A percentile compares a stretch with the other conserved stretches of the same genome.
Conservation (phyloP, 2,797 vertebrate genomes). For the Urocyon cinereoargenteus region DNA sequence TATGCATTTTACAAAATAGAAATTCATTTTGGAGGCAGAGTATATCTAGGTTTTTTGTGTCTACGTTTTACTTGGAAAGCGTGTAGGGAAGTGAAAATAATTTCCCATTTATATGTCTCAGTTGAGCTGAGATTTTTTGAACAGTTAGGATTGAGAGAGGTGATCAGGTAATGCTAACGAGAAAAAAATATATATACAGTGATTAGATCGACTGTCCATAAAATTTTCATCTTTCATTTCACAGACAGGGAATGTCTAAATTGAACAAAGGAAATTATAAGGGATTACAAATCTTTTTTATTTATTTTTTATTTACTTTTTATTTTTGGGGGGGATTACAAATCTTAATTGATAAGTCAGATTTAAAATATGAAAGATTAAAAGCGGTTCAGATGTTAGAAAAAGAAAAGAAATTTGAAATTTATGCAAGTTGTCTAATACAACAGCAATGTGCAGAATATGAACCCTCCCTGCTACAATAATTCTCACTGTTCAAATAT, state of each 20-base stretch:
- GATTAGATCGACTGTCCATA: slow-evolving; percentile 1
- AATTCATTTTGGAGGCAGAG: background rate
- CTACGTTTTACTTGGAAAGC: slow-evolving; percentile 58
- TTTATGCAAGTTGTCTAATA: slow-evolving; percentile 87
- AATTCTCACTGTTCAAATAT: slow-evolving; percentile 88
- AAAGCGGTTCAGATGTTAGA: slow-evolving; percentile 57
- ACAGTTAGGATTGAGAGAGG: slow-evolving; percentile 7
- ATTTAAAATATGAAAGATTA: slow-evolving; percentile 67
- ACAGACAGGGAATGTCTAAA: slow-evolving; percentile 25
- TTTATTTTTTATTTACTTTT: too few relatives aligned
- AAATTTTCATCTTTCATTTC: slow-evolving; percentile 57
- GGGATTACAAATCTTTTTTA: slow-evolving; percentile 50
- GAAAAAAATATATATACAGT: slow-evolving; percentile 18
- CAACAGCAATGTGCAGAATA: slow-evolving; percentile 87
- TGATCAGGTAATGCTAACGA: background rate
- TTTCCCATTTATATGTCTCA: slow-evolving; percentile 27
- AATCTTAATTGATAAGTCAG: slow-evolving; percentile 62
- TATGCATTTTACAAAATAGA: slow-evolving; percentile 53
- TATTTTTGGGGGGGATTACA: background rate
- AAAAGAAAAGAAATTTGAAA: slow-evolving; percentile 84
- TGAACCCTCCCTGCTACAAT: slow-evolving; percentile 88
- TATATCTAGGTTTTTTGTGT: slow-evolving; percentile 58
- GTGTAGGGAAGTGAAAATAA: slow-evolving; percentile 11
- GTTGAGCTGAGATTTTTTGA: slow-evolving; percentile 31
- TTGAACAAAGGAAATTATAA: slow-evolving; percentile 57